Evolutionary conservation across 2,888 invertebrate genomes (phyloP).

Genomic region (Ecliptopera silaceata): DNA sequence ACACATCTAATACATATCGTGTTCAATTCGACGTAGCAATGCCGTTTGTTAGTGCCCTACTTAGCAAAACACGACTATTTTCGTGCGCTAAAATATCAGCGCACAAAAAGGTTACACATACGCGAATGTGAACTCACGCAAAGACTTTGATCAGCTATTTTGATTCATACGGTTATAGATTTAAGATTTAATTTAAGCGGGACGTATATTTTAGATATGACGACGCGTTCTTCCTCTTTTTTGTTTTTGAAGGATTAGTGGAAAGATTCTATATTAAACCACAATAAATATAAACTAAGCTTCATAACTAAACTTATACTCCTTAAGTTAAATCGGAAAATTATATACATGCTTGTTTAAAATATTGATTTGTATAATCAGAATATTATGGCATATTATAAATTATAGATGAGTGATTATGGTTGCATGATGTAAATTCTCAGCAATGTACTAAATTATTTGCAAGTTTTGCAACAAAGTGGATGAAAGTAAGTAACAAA

Average conservation of each 20-base stretch:
- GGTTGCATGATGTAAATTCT: not conserved
- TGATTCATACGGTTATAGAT: not conserved
- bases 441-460: constrained; percentile 6
- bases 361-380: too few species aligned
- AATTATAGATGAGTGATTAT: not conserved
- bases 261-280: too few species aligned
- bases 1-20: constrained; percentile 19
- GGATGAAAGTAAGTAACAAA: constrained; percentile 5
- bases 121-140: constrained; percentile 10
- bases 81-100: constrained; percentile 27
- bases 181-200: not conserved
- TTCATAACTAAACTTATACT: too few species aligned
- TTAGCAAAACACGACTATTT: constrained; percentile 29
- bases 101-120: constrained; percentile 26
- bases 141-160: constrained; percentile 13
- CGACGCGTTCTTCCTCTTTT: not conserved
- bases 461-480: constrained; percentile 6
- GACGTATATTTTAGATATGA: too few species aligned
- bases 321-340: too few species aligned
- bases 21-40: constrained; percentile 22
- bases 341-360: too few species aligned
- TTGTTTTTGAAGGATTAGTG: not conserved
- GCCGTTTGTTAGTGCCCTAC: constrained; percentile 25
- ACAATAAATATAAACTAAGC: too few species aligned
- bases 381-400: not conserved